phyloP scores from a whole-genome alignment of 2,888 invertebrate genomes.

The Diaphora mendica region DNA sequence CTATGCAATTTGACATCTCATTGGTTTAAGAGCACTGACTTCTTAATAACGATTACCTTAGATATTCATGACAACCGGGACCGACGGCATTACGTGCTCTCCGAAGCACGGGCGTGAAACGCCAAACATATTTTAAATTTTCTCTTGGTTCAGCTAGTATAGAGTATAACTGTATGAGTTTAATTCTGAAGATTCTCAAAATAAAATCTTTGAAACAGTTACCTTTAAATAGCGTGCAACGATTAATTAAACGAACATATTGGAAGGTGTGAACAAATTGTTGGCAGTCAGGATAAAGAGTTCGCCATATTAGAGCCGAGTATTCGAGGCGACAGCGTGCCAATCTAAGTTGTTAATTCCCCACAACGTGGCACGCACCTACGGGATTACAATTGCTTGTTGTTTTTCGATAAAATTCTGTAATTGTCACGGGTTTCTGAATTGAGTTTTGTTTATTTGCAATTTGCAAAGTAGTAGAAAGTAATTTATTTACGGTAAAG shows the following conservation, averaged over 20 bases:
- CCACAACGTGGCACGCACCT: conserved; percentile 56
- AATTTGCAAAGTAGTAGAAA: background rate
- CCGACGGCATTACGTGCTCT: too few relatives aligned
- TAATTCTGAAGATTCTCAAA: too few relatives aligned
- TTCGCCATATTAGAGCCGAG: conserved; percentile 53
- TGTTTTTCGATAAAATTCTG: conserved; percentile 45
- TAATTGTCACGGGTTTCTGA: conserved; percentile 26
- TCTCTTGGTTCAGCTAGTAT: too few relatives aligned
- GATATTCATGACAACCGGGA: too few relatives aligned
- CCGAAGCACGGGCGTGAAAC: too few relatives aligned
- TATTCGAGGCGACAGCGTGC: conserved; percentile 43
- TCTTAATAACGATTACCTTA: too few relatives aligned
- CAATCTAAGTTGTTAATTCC: conserved; percentile 71
- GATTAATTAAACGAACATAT: conserved; percentile 13
- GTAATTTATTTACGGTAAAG: background rate
- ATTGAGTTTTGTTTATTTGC: conserved; percentile 14
- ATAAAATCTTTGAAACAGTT: background rate
- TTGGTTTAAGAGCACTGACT: too few relatives aligned
- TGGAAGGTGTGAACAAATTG: conserved; percentile 33
- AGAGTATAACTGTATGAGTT: too few relatives aligned
- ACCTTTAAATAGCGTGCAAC: conserved; percentile 5
- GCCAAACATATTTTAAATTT: too few relatives aligned
- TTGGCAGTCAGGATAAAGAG: conserved; percentile 49
- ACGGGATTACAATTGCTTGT: conserved; percentile 55
- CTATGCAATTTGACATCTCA: too few relatives aligned